Conservation (phyloP, 1,140 invertebrate species). For the Aphidius gifuensis region DNA sequence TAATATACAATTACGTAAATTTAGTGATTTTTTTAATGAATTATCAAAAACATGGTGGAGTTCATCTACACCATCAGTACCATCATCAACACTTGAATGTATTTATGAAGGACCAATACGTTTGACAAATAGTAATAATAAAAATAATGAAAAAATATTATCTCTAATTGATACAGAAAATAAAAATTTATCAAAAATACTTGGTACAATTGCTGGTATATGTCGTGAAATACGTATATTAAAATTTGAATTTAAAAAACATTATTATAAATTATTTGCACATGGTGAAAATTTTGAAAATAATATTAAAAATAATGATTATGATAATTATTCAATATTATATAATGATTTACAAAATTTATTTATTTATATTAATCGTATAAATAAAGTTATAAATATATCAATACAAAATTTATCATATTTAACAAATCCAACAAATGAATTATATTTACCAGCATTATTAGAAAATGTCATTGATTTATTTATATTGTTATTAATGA, state of each 20-base stretch:
- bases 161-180: constrained; percentile 78
- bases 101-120: constrained; percentile 56
- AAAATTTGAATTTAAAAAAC: constrained; percentile 67
- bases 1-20: constrained; percentile 64
- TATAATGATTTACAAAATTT: constrained; percentile 46
- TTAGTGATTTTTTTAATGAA: constrained; percentile 71
- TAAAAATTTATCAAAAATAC: constrained; percentile 75
- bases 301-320: constrained; percentile 31
- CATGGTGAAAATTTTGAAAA: constrained; percentile 59
- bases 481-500: constrained; percentile 65
- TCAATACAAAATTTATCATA: constrained; percentile 44
- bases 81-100: constrained; percentile 47
- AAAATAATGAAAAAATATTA: constrained; percentile 64
- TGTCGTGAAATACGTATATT: constrained; percentile 73
- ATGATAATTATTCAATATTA: constrained; percentile 38
- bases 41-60: constrained; percentile 53
- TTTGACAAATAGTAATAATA: constrained; percentile 58
- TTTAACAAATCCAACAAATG: constrained; percentile 34
- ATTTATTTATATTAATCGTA: constrained; percentile 54
- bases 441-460: constrained; percentile 46
- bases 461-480: constrained; percentile 66
- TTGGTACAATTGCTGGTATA: constrained; percentile 75
- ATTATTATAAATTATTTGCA: constrained; percentile 60
- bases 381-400: constrained; percentile 40
- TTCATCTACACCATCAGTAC: background rate